A percentile compares a stretch with the other conserved stretches of the same genome.
These are phyloP conservation scores for Leptogaster cylindrica DNA, from an alignment of 2,888 invertebrate genomes.

Conservation along the genomic window DNA sequence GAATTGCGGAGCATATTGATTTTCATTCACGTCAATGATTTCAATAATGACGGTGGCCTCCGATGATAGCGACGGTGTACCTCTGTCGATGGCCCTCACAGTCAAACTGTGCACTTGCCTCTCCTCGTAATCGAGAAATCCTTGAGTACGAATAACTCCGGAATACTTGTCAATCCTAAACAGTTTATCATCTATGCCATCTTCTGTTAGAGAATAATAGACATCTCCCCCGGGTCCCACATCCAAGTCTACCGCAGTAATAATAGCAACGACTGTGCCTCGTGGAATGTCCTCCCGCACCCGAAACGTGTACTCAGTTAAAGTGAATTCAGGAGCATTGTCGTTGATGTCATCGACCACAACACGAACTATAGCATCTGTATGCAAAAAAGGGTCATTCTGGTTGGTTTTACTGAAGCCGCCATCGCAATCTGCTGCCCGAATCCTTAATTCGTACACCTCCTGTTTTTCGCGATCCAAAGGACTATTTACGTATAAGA, in stretches of 20 bases:
- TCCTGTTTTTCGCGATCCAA: constrained; percentile 87
- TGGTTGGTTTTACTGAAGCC: constrained; percentile 57
- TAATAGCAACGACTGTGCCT: constrained; percentile 84
- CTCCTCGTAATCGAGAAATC: constrained; percentile 84
- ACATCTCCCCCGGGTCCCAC: constrained; percentile 81
- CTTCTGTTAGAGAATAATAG: constrained; percentile 78
- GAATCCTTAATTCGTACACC: constrained; percentile 77
- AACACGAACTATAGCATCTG: constrained; percentile 83
- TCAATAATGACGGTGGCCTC: constrained; percentile 84
- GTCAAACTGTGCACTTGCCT: constrained; percentile 88
- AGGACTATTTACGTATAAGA: constrained; percentile 74
- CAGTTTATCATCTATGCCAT: constrained; percentile 67
- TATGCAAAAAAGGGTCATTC: constrained; percentile 67
- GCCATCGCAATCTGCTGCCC: constrained; percentile 78
- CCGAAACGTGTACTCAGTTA: constrained; percentile 77
- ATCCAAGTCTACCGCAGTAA: constrained; percentile 84
- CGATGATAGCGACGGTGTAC: constrained; percentile 79
- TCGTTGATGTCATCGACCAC: constrained; percentile 90
- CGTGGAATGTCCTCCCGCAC: constrained; percentile 89
- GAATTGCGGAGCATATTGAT: constrained; percentile 82
- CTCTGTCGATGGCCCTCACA: constrained; percentile 84
- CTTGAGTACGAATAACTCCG: constrained; percentile 83
- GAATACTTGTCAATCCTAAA: constrained; percentile 86
- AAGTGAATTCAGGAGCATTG: constrained; percentile 82
- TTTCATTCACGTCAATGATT: constrained; percentile 94